A percentile compares a stretch with the other conserved stretches of the same genome.
Evolutionary conservation across 2,888 invertebrate genomes (phyloP).

Genomic region (Mylabris sibirica): DNA sequence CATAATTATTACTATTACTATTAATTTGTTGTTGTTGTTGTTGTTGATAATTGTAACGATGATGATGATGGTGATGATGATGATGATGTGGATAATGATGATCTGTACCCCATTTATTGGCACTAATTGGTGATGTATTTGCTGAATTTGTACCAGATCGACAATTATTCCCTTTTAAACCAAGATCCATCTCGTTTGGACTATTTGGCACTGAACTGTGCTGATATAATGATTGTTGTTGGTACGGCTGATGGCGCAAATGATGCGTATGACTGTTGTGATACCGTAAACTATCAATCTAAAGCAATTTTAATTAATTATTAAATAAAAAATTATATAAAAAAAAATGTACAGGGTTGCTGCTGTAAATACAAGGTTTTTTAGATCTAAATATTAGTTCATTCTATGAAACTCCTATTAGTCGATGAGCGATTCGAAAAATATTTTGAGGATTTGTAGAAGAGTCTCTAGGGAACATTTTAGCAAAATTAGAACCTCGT

Average conservation of each 20-base stretch:
- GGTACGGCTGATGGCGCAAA: slow-evolving; percentile 55
- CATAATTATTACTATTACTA: slow-evolving; percentile 62
- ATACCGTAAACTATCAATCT: slow-evolving; percentile 61
- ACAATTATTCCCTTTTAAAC: slow-evolving; percentile 56
- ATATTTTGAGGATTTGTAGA: too few species aligned
- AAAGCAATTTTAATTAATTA: slow-evolving; percentile 16
- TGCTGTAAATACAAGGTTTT: too few species aligned
- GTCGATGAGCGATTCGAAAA: too few species aligned
- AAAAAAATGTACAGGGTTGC: too few species aligned
- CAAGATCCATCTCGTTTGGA: slow-evolving; percentile 71
- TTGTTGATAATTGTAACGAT: slow-evolving; percentile 42
- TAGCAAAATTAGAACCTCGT: too few species aligned
- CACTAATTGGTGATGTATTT: slow-evolving; percentile 64
- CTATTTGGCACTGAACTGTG: slow-evolving; percentile 75
- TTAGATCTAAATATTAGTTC: too few species aligned
- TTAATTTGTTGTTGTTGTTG: slow-evolving; percentile 47
- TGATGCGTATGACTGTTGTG: slow-evolving; percentile 64
- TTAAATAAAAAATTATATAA: background rate
- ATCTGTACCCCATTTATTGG: slow-evolving; percentile 62
- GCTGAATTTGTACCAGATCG: slow-evolving; percentile 63
- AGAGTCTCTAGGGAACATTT: too few species aligned
- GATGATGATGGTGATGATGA: slow-evolving; percentile 31
- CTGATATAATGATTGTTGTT: slow-evolving; percentile 54
- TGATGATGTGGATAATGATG: slow-evolving; percentile 32
- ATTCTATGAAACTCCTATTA: too few species aligned